phyloP scores from a whole-genome alignment of 2,888 invertebrate species.

The Calliopum simillimum region DNA sequence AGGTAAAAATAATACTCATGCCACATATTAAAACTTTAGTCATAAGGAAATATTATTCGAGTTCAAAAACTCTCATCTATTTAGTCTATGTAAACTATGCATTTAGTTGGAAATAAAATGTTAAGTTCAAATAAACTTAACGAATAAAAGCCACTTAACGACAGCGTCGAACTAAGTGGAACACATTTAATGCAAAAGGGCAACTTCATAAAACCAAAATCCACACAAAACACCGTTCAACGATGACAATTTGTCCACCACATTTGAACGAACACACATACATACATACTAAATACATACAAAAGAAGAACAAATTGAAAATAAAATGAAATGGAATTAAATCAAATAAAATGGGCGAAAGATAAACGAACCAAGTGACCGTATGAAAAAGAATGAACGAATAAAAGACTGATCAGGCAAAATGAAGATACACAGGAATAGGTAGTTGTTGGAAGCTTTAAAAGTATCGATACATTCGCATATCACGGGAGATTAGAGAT shows the following conservation, averaged over 20 bases:
- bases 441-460: neutral
- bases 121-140: constrained; percentile 4
- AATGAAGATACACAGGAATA: neutral
- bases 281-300: neutral
- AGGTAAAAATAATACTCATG: too few species aligned
- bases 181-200: neutral
- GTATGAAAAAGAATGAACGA: neutral
- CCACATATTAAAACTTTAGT: too few species aligned
- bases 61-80: too few species aligned
- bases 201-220: neutral
- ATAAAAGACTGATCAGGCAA: neutral
- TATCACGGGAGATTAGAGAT: too few species aligned
- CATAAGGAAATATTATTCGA: too few species aligned
- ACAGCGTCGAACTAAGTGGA: neutral
- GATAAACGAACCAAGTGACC: too few species aligned
- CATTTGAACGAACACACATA: too few species aligned
- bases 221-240: neutral
- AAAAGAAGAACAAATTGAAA: neutral
- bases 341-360: constrained; percentile 4
- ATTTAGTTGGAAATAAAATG: neutral
- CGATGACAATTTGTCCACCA: neutral
- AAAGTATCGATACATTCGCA: too few species aligned
- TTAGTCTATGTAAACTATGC: neutral
- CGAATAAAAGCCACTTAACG: constrained; percentile 11
- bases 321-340: neutral